Conservation (phyloP, 2,888 invertebrate genomes). For the Acutogordius australiensis region DNA sequence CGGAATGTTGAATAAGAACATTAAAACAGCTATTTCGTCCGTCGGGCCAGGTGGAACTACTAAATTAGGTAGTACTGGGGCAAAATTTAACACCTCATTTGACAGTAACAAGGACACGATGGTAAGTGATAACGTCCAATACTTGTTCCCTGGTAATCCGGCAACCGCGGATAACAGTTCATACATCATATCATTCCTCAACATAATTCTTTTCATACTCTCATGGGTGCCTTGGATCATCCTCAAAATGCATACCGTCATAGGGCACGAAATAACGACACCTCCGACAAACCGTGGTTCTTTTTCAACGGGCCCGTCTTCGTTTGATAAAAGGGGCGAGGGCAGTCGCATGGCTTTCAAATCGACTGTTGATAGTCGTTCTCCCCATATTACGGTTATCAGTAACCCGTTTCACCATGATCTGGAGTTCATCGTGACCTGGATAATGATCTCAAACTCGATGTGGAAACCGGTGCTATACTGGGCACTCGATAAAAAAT, state of each 20-base stretch:
- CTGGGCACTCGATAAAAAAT: neutral
- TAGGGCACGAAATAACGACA: neutral
- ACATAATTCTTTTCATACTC: conserved; percentile 60
- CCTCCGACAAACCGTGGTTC: too few relatives aligned
- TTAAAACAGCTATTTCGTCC: too few relatives aligned
- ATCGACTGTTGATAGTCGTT: neutral
- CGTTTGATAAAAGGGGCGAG: neutral
- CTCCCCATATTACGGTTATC: neutral
- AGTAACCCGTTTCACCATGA: neutral
- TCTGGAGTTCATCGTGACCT: neutral
- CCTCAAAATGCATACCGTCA: conserved; percentile 25
- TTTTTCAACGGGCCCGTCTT: too few relatives aligned
- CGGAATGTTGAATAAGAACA: too few relatives aligned
- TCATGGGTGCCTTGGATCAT: conserved; percentile 74
- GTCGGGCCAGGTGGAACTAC: too few relatives aligned
- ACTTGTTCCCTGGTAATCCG: too few relatives aligned
- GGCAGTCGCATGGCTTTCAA: neutral
- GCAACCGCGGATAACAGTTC: neutral
- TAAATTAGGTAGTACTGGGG: too few relatives aligned
- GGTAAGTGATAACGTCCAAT: too few relatives aligned
- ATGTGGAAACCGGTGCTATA: conserved; percentile 1
- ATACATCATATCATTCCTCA: conserved; percentile 32
- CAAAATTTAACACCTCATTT: too few relatives aligned
- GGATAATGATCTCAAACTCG: neutral
- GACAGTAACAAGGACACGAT: too few relatives aligned